Conservation (phyloP, 2,113 vertebrate species). For the Malurus melanocephalus region DNA sequence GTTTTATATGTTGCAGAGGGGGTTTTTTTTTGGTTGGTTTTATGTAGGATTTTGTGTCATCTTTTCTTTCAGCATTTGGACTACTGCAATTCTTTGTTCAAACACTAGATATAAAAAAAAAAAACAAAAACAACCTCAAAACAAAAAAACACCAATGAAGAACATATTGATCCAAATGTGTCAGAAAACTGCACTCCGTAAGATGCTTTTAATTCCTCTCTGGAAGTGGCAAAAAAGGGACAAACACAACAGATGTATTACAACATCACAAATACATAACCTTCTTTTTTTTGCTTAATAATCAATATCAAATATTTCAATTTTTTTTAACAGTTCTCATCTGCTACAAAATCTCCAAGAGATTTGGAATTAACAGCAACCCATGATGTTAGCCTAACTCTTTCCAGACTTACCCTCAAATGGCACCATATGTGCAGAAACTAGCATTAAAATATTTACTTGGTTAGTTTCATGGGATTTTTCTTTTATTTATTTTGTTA, state of each 20-base stretch:
- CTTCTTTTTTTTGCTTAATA: neutral
- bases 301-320: neutral
- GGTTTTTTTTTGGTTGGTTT: neutral
- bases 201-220: neutral
- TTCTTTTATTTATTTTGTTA: conserved; percentile 14
- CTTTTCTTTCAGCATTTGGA: neutral
- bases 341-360: neutral
- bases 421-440: neutral
- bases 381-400: neutral
- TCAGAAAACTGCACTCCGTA: neutral
- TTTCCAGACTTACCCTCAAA: neutral
- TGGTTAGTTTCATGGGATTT: neutral
- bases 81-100: neutral
- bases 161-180: neutral
- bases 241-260: neutral
- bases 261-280: neutral
- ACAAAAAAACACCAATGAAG: neutral
- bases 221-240: neutral
- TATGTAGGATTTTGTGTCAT: neutral
- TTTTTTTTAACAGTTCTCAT: neutral
- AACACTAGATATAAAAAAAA: neutral
- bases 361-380: neutral
- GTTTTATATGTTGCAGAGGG: neutral
- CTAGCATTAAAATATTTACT: neutral
- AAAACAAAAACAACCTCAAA: neutral